Conservation (phyloP, 2,888 invertebrate species). For the Lathronympha strigana region DNA sequence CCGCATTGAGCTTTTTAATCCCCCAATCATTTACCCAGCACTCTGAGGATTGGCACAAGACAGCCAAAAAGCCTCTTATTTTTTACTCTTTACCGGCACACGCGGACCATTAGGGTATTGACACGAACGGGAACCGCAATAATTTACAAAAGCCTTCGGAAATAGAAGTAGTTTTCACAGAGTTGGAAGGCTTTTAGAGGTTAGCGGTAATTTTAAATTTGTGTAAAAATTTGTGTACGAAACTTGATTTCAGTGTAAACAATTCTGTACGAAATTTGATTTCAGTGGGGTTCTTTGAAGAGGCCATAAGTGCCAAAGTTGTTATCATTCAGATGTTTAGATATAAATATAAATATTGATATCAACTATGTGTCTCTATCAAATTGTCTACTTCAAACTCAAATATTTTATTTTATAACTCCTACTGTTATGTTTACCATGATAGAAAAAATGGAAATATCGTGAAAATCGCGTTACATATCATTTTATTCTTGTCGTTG, state of each 20-base stretch:
- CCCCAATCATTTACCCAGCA: slow-evolving; percentile 12
- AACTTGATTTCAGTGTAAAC: background rate
- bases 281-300: too few species aligned
- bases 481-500: too few species aligned
- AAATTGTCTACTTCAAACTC: too few species aligned
- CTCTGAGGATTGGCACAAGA: slow-evolving; percentile 22
- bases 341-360: too few species aligned
- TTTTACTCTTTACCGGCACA: slow-evolving; percentile 66
- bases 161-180: slow-evolving; percentile 67
- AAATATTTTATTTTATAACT: too few species aligned
- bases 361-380: too few species aligned
- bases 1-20: background rate
- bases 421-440: too few species aligned
- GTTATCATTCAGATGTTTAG: too few species aligned
- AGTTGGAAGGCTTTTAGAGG: slow-evolving; percentile 43
- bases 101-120: slow-evolving; percentile 80
- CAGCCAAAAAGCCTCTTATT: slow-evolving; percentile 28
- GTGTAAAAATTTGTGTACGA: background rate
- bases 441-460: too few species aligned
- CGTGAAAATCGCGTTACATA: too few species aligned
- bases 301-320: too few species aligned
- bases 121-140: slow-evolving; percentile 72
- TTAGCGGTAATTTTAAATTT: background rate
- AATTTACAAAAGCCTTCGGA: slow-evolving; percentile 78
- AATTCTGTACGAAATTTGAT: too few species aligned